phyloP scores from a whole-genome alignment of 2,797 vertebrate species.

The Hoplostethus mediterraneus region DNA sequence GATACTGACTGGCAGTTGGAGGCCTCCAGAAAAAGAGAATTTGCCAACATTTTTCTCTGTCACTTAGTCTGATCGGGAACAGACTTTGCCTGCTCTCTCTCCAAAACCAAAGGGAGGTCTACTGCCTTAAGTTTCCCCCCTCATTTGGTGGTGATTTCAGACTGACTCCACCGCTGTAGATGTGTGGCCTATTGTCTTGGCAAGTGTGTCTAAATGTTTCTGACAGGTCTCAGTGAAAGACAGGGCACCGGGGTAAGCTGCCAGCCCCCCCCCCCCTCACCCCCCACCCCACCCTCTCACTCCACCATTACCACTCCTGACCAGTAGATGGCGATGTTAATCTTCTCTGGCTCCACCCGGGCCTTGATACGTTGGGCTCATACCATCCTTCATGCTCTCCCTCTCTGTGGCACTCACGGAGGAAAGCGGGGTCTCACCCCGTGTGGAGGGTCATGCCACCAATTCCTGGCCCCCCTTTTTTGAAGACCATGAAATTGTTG shows the following conservation, averaged over 20 bases:
- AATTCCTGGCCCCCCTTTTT: slow-evolving; percentile 79
- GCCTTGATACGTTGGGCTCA: slow-evolving; percentile 30
- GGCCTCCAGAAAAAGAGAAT: slow-evolving; percentile 65
- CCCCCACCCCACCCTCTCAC: slow-evolving; percentile 16
- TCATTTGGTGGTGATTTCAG: slow-evolving; percentile 70
- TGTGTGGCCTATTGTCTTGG: slow-evolving; percentile 80
- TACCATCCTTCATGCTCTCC: slow-evolving; percentile 39
- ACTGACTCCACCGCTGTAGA: slow-evolving; percentile 72
- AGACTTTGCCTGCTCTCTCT: slow-evolving; percentile 54
- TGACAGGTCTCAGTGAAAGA: slow-evolving; percentile 83
- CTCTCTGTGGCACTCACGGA: slow-evolving; percentile 58
- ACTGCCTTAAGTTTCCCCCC: slow-evolving; percentile 55
- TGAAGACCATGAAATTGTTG: slow-evolving; percentile 86
- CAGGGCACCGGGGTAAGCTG: slow-evolving; percentile 74
- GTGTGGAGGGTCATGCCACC: slow-evolving; percentile 83
- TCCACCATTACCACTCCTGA: slow-evolving; percentile 29
- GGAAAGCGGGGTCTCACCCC: slow-evolving; percentile 76
- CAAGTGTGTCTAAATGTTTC: slow-evolving; percentile 81
- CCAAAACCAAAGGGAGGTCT: slow-evolving; percentile 45
- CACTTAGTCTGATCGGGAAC: slow-evolving; percentile 70
- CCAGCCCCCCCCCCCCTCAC: slow-evolving; percentile 17
- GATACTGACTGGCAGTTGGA: slow-evolving; percentile 58
- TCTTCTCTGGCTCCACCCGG: slow-evolving; percentile 78
- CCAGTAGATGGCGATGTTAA: slow-evolving; percentile 90
- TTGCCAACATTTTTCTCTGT: slow-evolving; percentile 75